These are phyloP conservation scores for Promerops cafer DNA, from an alignment of 2,113 vertebrate genomes.

Conservation along the genomic window DNA sequence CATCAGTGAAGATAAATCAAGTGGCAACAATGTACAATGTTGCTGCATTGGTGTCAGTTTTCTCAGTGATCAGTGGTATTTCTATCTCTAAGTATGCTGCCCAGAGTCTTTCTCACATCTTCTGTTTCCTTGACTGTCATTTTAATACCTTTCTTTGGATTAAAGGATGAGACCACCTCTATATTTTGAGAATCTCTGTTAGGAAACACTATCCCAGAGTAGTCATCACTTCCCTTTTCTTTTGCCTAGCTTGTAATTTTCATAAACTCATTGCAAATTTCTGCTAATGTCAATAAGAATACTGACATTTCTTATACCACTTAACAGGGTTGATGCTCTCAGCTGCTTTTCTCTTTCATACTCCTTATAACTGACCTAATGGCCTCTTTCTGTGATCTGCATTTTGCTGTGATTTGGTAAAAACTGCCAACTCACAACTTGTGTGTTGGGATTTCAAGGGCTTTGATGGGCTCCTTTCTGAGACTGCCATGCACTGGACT, in stretches of 20 bases:
- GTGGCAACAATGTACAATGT: not conserved
- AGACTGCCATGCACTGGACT: not conserved
- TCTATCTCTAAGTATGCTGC: not conserved
- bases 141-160: not conserved
- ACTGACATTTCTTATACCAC: not conserved
- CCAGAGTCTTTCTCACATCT: not conserved
- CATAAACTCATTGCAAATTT: not conserved
- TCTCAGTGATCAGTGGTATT: not conserved
- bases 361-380: not conserved
- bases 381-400: not conserved
- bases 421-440: not conserved
- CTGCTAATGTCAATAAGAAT: not conserved
- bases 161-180: not conserved
- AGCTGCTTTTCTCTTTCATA: not conserved
- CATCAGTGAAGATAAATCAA: not conserved
- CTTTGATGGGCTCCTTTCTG: not conserved
- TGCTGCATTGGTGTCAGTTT: not conserved
- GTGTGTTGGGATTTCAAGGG: not conserved
- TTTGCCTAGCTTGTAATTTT: not conserved
- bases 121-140: not conserved
- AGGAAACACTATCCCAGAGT: not conserved
- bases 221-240: not conserved
- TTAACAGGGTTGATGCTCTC: not conserved
- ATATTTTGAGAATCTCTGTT: not conserved
- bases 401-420: not conserved